Evolutionary conservation across 2,113 vertebrate genomes (phyloP).

Genomic region (Dasyprocta punctata): DNA sequence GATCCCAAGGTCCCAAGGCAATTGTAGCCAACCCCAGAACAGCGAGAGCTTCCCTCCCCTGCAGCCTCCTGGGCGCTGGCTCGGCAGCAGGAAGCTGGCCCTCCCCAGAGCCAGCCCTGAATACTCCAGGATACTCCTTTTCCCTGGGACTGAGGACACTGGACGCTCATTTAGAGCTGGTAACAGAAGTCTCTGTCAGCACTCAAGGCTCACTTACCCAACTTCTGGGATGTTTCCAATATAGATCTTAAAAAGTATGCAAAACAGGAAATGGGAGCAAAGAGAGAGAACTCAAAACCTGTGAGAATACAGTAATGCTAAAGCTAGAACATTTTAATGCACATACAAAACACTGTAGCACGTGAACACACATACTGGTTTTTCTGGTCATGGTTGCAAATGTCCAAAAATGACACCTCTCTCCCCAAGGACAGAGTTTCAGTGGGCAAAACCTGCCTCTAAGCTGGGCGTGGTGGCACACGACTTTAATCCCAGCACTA

Average conservation of each 20-base stretch:
- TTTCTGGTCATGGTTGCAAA: background rate
- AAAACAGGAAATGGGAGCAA: background rate
- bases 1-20: background rate
- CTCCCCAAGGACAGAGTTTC: too few species aligned
- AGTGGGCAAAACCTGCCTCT: background rate
- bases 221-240: slow-evolving; percentile 2
- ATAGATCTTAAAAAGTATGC: background rate
- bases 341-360: background rate
- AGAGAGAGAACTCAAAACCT: background rate
- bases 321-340: background rate
- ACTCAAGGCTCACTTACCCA: background rate
- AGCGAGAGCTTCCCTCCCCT: background rate
- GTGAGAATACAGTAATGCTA: background rate
- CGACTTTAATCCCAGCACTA: too few species aligned
- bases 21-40: rapidly evolving
- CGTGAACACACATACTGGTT: background rate
- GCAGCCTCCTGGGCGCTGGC: background rate
- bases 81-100: background rate
- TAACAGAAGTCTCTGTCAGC: background rate
- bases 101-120: background rate
- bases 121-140: background rate
- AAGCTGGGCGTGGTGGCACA: too few species aligned
- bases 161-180: background rate
- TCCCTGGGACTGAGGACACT: background rate
- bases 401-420: background rate